phyloP scores from a whole-genome alignment of 2,888 invertebrate species.

The Coleophora flavipennella region DNA sequence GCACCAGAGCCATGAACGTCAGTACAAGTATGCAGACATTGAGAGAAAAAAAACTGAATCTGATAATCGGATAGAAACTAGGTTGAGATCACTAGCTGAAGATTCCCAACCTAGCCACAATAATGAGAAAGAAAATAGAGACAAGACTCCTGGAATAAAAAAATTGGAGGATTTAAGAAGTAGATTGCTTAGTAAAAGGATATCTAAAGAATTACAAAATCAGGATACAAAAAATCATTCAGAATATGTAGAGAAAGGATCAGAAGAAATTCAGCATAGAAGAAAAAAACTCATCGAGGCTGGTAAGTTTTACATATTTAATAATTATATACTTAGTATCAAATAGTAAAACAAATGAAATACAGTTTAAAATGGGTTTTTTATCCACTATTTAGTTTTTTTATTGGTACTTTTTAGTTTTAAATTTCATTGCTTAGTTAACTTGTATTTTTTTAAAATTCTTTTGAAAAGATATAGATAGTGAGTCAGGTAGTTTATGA shows the following conservation, averaged over 20 bases:
- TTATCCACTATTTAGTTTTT: too few relatives aligned
- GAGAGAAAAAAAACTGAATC: conserved; percentile 50
- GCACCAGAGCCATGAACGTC: conserved; percentile 47
- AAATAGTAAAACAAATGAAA: too few relatives aligned
- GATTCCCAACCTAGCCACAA: conserved; percentile 47
- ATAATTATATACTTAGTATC: too few relatives aligned
- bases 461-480: too few relatives aligned
- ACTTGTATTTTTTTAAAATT: too few relatives aligned
- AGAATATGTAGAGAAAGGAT: conserved; percentile 54
- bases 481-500: too few relatives aligned
- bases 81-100: conserved; percentile 49
- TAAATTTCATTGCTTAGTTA: too few relatives aligned
- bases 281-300: conserved; percentile 80
- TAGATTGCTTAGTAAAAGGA: conserved; percentile 78
- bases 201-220: conserved; percentile 75
- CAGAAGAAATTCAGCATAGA: conserved; percentile 62
- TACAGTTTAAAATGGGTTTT: too few relatives aligned
- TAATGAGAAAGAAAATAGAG: conserved; percentile 65
- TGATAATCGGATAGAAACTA: conserved; percentile 51
- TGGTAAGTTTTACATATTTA: conserved; percentile 50
- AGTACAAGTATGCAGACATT: conserved; percentile 48
- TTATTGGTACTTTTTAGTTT: too few relatives aligned
- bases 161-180: conserved; percentile 84
- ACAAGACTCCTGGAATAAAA: conserved; percentile 66
- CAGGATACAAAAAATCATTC: conserved; percentile 52